phyloP scores from a whole-genome alignment of 1,140 invertebrate species.

The Hylaeus anthracinus region DNA sequence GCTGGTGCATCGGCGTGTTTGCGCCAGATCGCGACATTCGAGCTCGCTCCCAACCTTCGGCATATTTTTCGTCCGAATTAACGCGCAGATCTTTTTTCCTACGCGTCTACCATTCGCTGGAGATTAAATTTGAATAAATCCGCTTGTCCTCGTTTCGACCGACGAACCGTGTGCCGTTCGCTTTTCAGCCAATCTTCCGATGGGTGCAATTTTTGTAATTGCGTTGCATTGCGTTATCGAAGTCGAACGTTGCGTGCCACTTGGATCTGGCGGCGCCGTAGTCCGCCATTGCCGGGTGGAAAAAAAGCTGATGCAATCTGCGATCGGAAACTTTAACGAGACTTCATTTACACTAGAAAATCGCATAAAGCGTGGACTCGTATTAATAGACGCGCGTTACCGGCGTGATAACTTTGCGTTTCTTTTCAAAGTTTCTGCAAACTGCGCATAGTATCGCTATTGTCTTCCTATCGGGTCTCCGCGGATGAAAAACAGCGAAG shows the following conservation, averaged over 20 bases:
- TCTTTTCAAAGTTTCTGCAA: neutral
- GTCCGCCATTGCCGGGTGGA: neutral
- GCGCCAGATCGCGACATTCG: slow-evolving; percentile 33
- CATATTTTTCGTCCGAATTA: neutral
- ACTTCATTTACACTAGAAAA: too few species aligned
- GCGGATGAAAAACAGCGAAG: slow-evolving; percentile 23
- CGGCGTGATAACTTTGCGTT: neutral
- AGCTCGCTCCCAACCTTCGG: slow-evolving; percentile 17
- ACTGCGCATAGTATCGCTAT: slow-evolving; percentile 42
- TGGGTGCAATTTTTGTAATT: neutral
- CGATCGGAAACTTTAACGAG: neutral
- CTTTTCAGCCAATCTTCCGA: neutral
- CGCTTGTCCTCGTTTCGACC: neutral
- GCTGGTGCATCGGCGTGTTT: slow-evolving; percentile 46
- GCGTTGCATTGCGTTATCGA: neutral
- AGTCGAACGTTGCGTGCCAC: neutral
- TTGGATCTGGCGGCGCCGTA: too few species aligned
- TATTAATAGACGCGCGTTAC: neutral
- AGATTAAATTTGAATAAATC: slow-evolving; percentile 5
- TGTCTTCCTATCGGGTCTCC: slow-evolving; percentile 36
- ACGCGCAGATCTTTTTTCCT: slow-evolving; percentile 1
- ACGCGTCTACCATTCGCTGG: neutral
- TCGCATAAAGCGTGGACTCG: too few species aligned
- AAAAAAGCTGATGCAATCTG: neutral
- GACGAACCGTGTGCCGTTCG: neutral